phyloP scores from a whole-genome alignment of 2,888 invertebrate genomes.

The Brachypterus glaber region DNA sequence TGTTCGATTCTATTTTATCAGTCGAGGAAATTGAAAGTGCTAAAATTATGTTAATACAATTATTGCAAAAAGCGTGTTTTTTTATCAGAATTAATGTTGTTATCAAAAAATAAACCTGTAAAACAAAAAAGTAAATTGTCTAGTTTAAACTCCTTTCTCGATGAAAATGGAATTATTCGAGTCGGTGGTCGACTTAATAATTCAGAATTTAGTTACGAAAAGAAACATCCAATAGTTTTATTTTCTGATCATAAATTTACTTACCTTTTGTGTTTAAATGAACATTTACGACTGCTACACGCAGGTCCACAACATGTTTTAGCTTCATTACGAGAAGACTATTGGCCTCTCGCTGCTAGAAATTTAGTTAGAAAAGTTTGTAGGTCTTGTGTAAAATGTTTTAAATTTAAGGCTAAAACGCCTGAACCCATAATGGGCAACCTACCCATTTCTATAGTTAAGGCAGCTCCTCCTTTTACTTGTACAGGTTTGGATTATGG shows the following conservation, averaged over 20 bases:
- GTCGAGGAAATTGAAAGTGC: too few relatives aligned
- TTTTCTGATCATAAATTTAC: constrained; percentile 16
- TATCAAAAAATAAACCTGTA: constrained; percentile 2
- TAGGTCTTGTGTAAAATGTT: constrained; percentile 17
- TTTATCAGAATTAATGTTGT: too few relatives aligned
- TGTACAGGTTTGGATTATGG: too few relatives aligned
- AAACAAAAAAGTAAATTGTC: constrained; percentile 11
- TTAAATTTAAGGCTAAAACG: constrained; percentile 12
- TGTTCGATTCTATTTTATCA: too few relatives aligned
- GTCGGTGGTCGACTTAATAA: constrained; percentile 18
- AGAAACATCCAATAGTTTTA: constrained; percentile 20
- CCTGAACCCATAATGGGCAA: constrained; percentile 16
- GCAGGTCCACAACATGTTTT: constrained; percentile 17
- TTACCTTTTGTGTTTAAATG: constrained; percentile 13
- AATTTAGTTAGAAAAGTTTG: constrained; percentile 16
- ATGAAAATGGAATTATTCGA: constrained; percentile 14
- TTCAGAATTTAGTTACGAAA: constrained; percentile 15
- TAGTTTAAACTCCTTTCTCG: constrained; percentile 18
- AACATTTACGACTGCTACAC: constrained; percentile 18
- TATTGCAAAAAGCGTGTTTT: too few relatives aligned
- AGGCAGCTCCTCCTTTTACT: too few relatives aligned
- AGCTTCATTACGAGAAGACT: constrained; percentile 18
- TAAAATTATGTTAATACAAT: too few relatives aligned
- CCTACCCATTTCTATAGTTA: too few relatives aligned
- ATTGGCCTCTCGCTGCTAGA: constrained; percentile 20